These are phyloP conservation scores for Nephila pilipes DNA, from an alignment of 1,140 invertebrate species.

Conservation along the genomic window DNA sequence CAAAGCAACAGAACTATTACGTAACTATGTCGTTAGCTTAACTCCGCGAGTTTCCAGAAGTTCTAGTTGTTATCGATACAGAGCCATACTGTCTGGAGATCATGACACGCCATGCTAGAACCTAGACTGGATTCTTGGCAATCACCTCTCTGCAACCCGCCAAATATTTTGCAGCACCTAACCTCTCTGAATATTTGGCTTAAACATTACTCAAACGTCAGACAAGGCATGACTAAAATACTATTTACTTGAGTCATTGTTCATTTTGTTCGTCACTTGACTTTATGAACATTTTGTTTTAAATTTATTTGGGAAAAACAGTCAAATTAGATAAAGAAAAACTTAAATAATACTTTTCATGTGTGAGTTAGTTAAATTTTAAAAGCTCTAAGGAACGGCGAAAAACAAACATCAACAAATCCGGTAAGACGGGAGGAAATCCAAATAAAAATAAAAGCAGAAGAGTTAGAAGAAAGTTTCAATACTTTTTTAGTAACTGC, in stretches of 20 bases:
- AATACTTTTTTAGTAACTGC: too few relatives aligned
- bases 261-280: neutral
- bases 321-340: too few relatives aligned
- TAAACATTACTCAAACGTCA: slow-evolving; percentile 37
- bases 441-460: too few relatives aligned
- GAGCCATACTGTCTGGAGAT: slow-evolving; percentile 37
- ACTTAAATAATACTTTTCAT: too few relatives aligned
- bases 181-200: slow-evolving; percentile 40
- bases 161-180: slow-evolving; percentile 38
- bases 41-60: neutral
- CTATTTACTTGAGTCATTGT: neutral
- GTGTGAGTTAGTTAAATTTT: too few relatives aligned
- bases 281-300: neutral
- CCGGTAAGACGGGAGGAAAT: too few relatives aligned
- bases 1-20: neutral
- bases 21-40: slow-evolving; percentile 10
- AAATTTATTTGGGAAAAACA: too few relatives aligned
- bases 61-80: neutral
- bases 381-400: too few relatives aligned
- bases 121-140: slow-evolving; percentile 44
- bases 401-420: too few relatives aligned
- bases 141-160: slow-evolving; percentile 12
- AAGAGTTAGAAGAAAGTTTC: too few relatives aligned
- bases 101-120: neutral
- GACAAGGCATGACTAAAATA: slow-evolving; percentile 11